These are phyloP conservation scores for Stenolophus ochropezus DNA, from an alignment of 2,888 invertebrate genomes.

Conservation along the genomic window DNA sequence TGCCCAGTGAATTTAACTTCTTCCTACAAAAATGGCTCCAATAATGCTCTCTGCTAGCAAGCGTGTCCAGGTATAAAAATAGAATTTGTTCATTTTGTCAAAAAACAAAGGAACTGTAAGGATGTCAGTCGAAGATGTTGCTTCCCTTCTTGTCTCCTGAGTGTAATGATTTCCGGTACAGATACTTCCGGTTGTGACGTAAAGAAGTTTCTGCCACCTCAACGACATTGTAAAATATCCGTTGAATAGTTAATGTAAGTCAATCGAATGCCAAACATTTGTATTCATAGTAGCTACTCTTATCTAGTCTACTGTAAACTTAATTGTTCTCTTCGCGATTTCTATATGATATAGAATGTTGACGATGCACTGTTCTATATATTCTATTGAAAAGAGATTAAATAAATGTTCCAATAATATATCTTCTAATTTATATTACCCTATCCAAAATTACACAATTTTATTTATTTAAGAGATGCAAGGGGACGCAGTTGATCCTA, in stretches of 20 bases:
- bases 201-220: slow-evolving; percentile 25
- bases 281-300: slow-evolving; percentile 47
- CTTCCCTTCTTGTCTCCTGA: background rate
- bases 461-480: too few relatives aligned
- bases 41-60: too few relatives aligned
- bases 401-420: slow-evolving; percentile 56
- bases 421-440: background rate
- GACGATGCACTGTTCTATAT: slow-evolving; percentile 56
- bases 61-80: too few relatives aligned
- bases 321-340: slow-evolving; percentile 45
- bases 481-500: too few relatives aligned
- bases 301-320: slow-evolving; percentile 29
- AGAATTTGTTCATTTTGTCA: too few relatives aligned
- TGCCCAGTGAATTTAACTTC: too few relatives aligned
- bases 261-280: slow-evolving; percentile 54
- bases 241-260: slow-evolving; percentile 47
- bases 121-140: slow-evolving; percentile 3
- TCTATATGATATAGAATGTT: slow-evolving; percentile 56
- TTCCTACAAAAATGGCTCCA: too few relatives aligned
- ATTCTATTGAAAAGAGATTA: slow-evolving; percentile 56
- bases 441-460: too few relatives aligned
- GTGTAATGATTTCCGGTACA: slow-evolving; percentile 7
- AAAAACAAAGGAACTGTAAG: too few relatives aligned
- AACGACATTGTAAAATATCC: slow-evolving; percentile 44
- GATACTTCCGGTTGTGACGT: slow-evolving; percentile 24